Conservation (phyloP, 1,140 invertebrate genomes). For the Lordiphosa stackelbergi region DNA sequence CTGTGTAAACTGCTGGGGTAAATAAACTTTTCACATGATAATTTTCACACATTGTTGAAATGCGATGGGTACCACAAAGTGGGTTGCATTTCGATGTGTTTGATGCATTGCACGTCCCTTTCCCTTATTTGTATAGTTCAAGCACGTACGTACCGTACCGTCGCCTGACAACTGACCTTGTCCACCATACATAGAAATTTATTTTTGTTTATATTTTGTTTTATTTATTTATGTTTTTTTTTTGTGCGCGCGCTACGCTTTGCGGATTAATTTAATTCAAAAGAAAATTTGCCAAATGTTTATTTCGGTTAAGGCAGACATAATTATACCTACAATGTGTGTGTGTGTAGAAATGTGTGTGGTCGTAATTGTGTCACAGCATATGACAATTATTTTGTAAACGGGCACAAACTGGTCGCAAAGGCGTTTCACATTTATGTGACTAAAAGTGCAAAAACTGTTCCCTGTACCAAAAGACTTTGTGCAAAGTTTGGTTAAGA, state of each 20-base stretch:
- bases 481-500: too few relatives aligned
- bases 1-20: slow-evolving; percentile 7
- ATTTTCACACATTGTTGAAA: slow-evolving; percentile 22
- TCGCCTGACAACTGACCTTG: slow-evolving; percentile 31
- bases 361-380: slow-evolving; percentile 31
- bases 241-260: slow-evolving; percentile 26
- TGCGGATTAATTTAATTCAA: slow-evolving; percentile 51
- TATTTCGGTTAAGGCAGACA: slow-evolving; percentile 53
- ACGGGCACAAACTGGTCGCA: neutral
- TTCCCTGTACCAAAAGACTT: too few relatives aligned
- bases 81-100: slow-evolving; percentile 9
- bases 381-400: slow-evolving; percentile 17
- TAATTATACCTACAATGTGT: slow-evolving; percentile 48
- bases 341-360: slow-evolving; percentile 5
- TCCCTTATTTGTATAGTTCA: too few relatives aligned
- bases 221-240: slow-evolving; percentile 16
- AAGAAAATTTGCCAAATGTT: slow-evolving; percentile 42
- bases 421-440: too few relatives aligned
- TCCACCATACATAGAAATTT: slow-evolving; percentile 7
- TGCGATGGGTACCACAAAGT: slow-evolving; percentile 9
- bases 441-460: too few relatives aligned
- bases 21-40: slow-evolving; percentile 14
- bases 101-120: too few relatives aligned
- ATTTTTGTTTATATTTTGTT: slow-evolving; percentile 14
- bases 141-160: neutral